These are phyloP conservation scores for Remorina albescens DNA, from an alignment of 2,797 vertebrate species.

Conservation along the genomic window DNA sequence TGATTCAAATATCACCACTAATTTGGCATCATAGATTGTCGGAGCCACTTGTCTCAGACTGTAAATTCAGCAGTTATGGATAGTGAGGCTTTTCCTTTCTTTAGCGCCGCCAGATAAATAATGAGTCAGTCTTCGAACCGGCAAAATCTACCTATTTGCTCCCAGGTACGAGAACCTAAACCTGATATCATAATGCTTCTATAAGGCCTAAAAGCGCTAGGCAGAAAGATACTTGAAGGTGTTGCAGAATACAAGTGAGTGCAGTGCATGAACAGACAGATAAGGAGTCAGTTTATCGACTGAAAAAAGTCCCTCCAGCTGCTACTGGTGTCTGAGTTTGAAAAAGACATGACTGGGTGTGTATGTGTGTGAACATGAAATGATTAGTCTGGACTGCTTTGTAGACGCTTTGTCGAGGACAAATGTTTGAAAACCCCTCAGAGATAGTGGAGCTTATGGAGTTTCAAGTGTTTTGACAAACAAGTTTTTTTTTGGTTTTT, in stretches of 20 bases:
- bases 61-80: slow-evolving; percentile 32
- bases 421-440: not conserved
- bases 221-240: slow-evolving; percentile 16
- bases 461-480: not conserved
- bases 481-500: not conserved
- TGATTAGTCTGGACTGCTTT: not conserved
- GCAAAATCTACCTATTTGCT: slow-evolving; percentile 8
- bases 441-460: not conserved
- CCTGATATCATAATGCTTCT: slow-evolving; percentile 11
- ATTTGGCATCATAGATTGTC: slow-evolving; percentile 21
- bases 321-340: not conserved
- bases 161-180: not conserved
- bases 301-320: slow-evolving; percentile 33
- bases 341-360: not conserved
- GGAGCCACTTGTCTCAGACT: slow-evolving; percentile 47
- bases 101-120: slow-evolving; percentile 14
- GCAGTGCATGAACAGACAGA: slow-evolving; percentile 12
- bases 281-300: slow-evolving; percentile 30
- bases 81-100: slow-evolving; percentile 27
- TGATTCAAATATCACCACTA: slow-evolving; percentile 26
- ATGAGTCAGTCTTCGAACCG: slow-evolving; percentile 30
- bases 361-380: slow-evolving; percentile 13
- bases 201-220: not conserved
- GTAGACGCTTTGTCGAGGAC: not conserved
- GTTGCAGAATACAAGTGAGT: slow-evolving; percentile 13